Percentiles rank a stretch among this genome's conserved stretches.
These are phyloP conservation scores for Spatulosminthurus flaviceps DNA, from an alignment of 2,888 invertebrate genomes.

Conservation along the genomic window DNA sequence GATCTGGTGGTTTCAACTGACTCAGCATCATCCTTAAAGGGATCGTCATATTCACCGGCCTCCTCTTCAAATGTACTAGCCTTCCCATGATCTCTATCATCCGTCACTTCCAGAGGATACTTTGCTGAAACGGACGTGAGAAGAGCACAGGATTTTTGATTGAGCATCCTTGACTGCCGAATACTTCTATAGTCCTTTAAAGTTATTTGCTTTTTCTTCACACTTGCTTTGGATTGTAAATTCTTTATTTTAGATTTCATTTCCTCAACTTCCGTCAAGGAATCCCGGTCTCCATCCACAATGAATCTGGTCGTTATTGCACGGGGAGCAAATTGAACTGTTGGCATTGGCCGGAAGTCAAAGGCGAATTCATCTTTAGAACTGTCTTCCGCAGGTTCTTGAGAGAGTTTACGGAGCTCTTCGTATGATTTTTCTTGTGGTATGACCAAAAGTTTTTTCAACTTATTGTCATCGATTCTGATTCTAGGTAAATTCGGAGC, in stretches of 20 bases:
- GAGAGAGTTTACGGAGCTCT: neutral
- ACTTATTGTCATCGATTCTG: neutral
- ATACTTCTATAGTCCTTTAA: conserved; percentile 20
- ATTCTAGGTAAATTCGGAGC: neutral
- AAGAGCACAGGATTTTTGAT: neutral
- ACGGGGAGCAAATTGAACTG: neutral
- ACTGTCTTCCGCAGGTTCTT: neutral
- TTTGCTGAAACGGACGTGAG: neutral
- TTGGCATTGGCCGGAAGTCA: neutral
- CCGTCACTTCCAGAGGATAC: conserved; percentile 26
- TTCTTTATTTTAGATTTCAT: neutral
- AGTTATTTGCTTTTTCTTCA: neutral
- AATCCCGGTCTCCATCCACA: neutral
- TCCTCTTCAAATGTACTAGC: neutral
- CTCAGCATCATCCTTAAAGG: neutral
- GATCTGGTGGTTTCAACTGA: neutral
- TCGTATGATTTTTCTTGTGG: neutral
- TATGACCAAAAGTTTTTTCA: neutral
- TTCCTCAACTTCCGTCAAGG: neutral
- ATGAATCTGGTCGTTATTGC: neutral
- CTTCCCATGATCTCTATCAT: neutral
- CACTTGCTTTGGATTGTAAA: neutral
- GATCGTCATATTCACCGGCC: conserved; percentile 21
- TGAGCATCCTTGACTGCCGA: neutral
- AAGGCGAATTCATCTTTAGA: neutral